Evolutionary conservation across 2,797 vertebrate species (phyloP).

Genomic region (Sandelia bainsii): DNA sequence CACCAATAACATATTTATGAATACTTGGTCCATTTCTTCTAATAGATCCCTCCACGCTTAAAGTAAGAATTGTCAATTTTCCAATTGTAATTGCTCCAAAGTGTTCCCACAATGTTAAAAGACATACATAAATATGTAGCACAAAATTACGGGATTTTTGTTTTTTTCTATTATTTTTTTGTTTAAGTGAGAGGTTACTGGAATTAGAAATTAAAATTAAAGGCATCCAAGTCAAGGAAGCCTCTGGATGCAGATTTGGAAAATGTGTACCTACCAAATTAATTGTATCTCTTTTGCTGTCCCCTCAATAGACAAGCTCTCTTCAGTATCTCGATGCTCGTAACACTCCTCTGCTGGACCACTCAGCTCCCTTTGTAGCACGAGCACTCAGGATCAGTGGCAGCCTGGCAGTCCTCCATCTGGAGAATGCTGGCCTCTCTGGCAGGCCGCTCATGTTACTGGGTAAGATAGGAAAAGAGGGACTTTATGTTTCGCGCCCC

Average conservation of each 20-base stretch:
- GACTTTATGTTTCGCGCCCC: not conserved
- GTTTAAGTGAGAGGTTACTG: not conserved
- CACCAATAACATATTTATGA: too few species aligned
- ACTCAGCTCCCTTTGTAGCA: conserved; percentile 94
- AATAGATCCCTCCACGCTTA: too few species aligned
- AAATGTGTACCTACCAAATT: not conserved
- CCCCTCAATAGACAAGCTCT: conserved; percentile 88
- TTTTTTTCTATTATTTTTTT: too few species aligned
- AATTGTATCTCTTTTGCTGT: conserved; percentile 16
- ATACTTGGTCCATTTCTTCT: too few species aligned
- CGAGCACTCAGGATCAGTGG: conserved; percentile 94
- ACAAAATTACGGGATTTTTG: too few species aligned
- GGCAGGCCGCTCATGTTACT: conserved; percentile 94
- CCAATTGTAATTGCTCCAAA: too few species aligned
- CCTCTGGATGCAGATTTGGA: not conserved
- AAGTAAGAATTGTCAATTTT: too few species aligned
- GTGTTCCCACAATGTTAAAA: too few species aligned
- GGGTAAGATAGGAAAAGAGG: conserved; percentile 79
- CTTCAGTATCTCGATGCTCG: conserved; percentile 95
- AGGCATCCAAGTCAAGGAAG: too few species aligned
- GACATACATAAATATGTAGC: too few species aligned
- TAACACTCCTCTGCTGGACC: conserved; percentile 92
- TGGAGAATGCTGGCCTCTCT: conserved; percentile 91
- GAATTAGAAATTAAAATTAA: not conserved
- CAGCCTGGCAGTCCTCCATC: conserved; percentile 91